Conservation (phyloP, 2,888 invertebrate species). For the Dicranocentrus wangi region DNA sequence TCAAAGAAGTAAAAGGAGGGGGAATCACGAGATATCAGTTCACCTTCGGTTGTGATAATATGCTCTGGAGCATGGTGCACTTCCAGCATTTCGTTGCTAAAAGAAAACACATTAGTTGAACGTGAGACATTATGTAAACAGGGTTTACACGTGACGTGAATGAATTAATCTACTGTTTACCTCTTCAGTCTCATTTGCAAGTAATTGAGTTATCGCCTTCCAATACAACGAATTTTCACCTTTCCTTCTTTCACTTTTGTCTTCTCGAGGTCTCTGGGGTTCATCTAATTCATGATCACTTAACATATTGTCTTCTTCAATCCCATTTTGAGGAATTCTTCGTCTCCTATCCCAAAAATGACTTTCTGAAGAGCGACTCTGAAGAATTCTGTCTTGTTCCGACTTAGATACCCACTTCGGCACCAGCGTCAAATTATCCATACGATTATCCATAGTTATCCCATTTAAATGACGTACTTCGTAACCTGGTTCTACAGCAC, state of each 20-base stretch:
- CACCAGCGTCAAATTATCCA: constrained; percentile 76
- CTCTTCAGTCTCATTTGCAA: constrained; percentile 75
- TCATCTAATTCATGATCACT: constrained; percentile 63
- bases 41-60: constrained; percentile 72
- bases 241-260: constrained; percentile 67
- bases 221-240: constrained; percentile 76
- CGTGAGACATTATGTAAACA: too few species aligned
- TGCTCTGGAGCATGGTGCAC: constrained; percentile 69
- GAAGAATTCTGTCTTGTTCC: constrained; percentile 70
- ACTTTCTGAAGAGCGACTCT: constrained; percentile 68
- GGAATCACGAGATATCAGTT: constrained; percentile 70
- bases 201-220: constrained; percentile 77
- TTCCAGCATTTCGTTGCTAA: constrained; percentile 71
- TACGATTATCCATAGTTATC: constrained; percentile 77
- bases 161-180: constrained; percentile 50
- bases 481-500: constrained; percentile 76
- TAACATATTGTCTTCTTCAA: constrained; percentile 54
- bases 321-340: constrained; percentile 41
- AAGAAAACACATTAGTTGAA: constrained; percentile 54
- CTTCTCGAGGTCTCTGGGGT: constrained; percentile 46
- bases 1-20: constrained; percentile 75
- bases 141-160: too few species aligned
- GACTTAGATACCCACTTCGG: constrained; percentile 73
- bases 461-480: constrained; percentile 77
- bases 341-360: constrained; percentile 67